A percentile compares a stretch with the other conserved stretches of the same genome.
phyloP scores from a whole-genome alignment of 2,888 invertebrate genomes.

The Agonopterix heracliana region DNA sequence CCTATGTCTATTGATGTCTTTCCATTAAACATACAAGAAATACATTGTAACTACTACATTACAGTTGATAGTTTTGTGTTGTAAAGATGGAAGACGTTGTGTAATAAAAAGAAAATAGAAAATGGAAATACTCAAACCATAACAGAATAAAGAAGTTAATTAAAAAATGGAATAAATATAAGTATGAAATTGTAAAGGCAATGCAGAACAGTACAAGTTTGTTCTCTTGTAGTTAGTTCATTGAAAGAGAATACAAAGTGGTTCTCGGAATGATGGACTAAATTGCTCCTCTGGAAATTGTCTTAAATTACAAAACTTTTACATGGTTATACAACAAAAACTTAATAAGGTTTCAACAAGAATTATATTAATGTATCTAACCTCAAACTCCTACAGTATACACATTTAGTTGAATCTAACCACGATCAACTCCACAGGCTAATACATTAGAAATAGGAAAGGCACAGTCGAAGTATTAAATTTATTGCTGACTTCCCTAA shows the following conservation, averaged over 20 bases:
- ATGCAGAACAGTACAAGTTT: constrained; percentile 26
- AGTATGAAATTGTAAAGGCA: constrained; percentile 23
- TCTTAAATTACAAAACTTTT: constrained; percentile 31
- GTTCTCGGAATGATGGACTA: constrained; percentile 45
- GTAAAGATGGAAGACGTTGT: constrained; percentile 51
- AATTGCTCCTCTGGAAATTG: constrained; percentile 31
- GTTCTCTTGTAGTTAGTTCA: constrained; percentile 25
- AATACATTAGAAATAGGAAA: constrained; percentile 75
- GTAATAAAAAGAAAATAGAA: constrained; percentile 25
- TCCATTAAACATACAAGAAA: too few species aligned
- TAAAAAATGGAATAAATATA: neutral
- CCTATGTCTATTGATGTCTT: too few species aligned
- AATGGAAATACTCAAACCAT: constrained; percentile 20
- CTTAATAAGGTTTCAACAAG: constrained; percentile 49
- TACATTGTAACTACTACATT: too few species aligned
- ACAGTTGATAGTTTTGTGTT: too few species aligned
- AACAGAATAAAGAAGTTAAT: constrained; percentile 16
- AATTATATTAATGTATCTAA: constrained; percentile 39
- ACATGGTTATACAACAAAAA: constrained; percentile 36
- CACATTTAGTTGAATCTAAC: constrained; percentile 56
- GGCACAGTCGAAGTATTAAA: constrained; percentile 76
- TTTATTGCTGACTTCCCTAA: constrained; percentile 74
- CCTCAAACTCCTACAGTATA: constrained; percentile 56
- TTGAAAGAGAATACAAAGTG: constrained; percentile 27
- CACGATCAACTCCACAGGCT: constrained; percentile 63